A percentile compares a stretch with the other conserved stretches of the same genome.
phyloP scores from a whole-genome alignment of 2,888 invertebrate genomes.

The Athalia cordata region DNA sequence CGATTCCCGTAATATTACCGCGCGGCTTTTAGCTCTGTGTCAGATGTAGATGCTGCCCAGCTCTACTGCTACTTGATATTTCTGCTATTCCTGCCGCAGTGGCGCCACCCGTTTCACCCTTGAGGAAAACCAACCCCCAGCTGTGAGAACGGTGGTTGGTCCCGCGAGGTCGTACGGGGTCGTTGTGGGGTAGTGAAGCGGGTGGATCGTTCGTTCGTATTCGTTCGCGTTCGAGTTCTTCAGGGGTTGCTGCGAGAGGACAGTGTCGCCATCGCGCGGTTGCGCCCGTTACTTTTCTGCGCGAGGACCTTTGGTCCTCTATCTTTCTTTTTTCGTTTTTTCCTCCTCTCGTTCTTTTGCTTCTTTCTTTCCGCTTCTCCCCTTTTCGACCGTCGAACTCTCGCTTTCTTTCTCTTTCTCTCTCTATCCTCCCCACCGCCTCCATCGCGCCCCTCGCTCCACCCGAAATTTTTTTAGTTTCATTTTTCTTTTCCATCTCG shows the following conservation, averaged over 20 bases:
- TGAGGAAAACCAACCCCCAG: conserved; percentile 15
- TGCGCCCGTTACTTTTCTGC: conserved; percentile 56
- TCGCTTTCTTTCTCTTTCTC: conserved; percentile 41
- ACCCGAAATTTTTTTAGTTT: not conserved
- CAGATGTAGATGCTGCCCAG: conserved; percentile 29
- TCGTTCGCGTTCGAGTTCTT: not conserved
- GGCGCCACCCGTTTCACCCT: conserved; percentile 4
- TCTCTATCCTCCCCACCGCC: conserved; percentile 42
- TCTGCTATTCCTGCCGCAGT: not conserved
- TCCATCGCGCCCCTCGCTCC: conserved; percentile 12
- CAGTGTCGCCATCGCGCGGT: conserved; percentile 58
- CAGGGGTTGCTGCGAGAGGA: conserved; percentile 14
- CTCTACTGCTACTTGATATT: not conserved
- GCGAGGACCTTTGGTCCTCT: conserved; percentile 13
- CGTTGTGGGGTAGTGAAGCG: conserved; percentile 8
- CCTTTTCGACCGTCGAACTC: conserved; percentile 19
- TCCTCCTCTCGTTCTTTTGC: conserved; percentile 43
- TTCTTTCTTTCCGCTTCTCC: conserved; percentile 13
- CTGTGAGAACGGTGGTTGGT: conserved; percentile 38
- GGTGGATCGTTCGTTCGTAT: not conserved
- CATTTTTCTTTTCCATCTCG: not conserved
- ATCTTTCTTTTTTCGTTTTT: conserved; percentile 45
- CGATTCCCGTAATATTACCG: conserved; percentile 41
- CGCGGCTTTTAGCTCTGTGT: conserved; percentile 34
- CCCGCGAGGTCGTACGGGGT: conserved; percentile 36